Evolutionary conservation across 2,113 vertebrate species (phyloP).

Genomic region (Tupaia tana): DNA sequence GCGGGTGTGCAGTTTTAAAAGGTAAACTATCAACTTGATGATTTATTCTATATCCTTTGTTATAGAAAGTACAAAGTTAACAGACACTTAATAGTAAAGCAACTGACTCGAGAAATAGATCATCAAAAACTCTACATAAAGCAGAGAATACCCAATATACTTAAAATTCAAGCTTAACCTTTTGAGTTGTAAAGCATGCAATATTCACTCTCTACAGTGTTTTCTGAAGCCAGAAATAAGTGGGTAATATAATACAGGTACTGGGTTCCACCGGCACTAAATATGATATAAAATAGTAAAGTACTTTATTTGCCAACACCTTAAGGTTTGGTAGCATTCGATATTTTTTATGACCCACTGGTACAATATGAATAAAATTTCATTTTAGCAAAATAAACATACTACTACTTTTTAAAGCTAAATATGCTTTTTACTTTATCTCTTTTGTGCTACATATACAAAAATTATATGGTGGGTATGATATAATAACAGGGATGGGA

Average conservation of each 20-base stretch:
- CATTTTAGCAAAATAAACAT: slow-evolving; percentile 75
- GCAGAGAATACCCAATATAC: slow-evolving; percentile 77
- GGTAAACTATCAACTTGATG: not conserved
- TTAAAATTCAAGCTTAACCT: slow-evolving; percentile 77
- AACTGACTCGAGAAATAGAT: slow-evolving; percentile 62
- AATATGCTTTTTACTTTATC: slow-evolving; percentile 82
- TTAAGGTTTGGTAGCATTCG: slow-evolving; percentile 61
- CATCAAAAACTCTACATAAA: slow-evolving; percentile 73
- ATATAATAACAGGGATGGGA: slow-evolving; percentile 75
- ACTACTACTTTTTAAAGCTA: slow-evolving; percentile 77
- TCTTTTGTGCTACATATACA: slow-evolving; percentile 78
- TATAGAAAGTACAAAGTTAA: slow-evolving; percentile 17
- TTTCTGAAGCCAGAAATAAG: slow-evolving; percentile 81
- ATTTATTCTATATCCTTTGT: slow-evolving; percentile 15
- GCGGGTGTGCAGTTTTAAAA: slow-evolving; percentile 10
- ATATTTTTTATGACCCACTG: slow-evolving; percentile 68
- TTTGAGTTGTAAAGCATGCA: slow-evolving; percentile 80
- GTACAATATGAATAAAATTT: slow-evolving; percentile 70
- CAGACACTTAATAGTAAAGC: not conserved
- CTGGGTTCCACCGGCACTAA: slow-evolving; percentile 67
- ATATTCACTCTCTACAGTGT: slow-evolving; percentile 84
- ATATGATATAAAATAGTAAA: slow-evolving; percentile 74
- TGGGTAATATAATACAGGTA: slow-evolving; percentile 79
- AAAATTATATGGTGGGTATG: slow-evolving; percentile 79
- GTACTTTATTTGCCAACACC: slow-evolving; percentile 66